These are phyloP conservation scores for Rhinophrynus dorsalis DNA, from an alignment of 2,797 vertebrate genomes.

Conservation along the genomic window DNA sequence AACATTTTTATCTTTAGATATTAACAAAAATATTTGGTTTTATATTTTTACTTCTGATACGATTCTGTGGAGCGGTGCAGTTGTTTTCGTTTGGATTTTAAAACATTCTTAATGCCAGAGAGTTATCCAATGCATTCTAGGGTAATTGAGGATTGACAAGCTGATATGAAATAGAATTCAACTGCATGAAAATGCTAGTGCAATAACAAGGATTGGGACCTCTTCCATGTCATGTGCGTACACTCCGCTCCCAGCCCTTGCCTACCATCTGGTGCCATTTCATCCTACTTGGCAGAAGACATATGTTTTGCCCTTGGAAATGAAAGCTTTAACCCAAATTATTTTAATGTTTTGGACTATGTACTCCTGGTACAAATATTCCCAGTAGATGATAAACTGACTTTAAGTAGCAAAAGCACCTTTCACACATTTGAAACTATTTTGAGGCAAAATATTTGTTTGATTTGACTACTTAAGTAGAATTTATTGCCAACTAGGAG, in stretches of 20 bases:
- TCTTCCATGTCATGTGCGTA: conserved; percentile 67
- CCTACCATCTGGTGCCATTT: conserved; percentile 55
- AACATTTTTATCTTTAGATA: too few relatives aligned
- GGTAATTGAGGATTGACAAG: conserved; percentile 81
- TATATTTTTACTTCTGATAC: too few relatives aligned
- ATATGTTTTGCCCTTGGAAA: background rate
- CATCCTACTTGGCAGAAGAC: background rate
- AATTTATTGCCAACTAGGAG: too few relatives aligned
- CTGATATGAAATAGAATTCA: conserved; percentile 72
- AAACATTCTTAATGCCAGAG: too few relatives aligned
- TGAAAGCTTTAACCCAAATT: background rate
- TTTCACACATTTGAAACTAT: background rate
- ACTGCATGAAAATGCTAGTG: conserved; percentile 77
- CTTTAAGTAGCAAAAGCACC: background rate
- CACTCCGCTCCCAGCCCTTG: background rate
- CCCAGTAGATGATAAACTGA: background rate
- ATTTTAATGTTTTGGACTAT: background rate
- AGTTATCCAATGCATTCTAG: too few relatives aligned
- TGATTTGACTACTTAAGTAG: too few relatives aligned
- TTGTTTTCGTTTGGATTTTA: too few relatives aligned
- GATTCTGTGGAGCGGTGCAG: too few relatives aligned
- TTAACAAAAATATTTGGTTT: too few relatives aligned
- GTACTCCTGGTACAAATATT: background rate
- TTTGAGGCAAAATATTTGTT: background rate
- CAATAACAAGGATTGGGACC: conserved; percentile 84